Conservation (phyloP, 2,797 vertebrate species). For the Mormyrus proboscirostris region DNA sequence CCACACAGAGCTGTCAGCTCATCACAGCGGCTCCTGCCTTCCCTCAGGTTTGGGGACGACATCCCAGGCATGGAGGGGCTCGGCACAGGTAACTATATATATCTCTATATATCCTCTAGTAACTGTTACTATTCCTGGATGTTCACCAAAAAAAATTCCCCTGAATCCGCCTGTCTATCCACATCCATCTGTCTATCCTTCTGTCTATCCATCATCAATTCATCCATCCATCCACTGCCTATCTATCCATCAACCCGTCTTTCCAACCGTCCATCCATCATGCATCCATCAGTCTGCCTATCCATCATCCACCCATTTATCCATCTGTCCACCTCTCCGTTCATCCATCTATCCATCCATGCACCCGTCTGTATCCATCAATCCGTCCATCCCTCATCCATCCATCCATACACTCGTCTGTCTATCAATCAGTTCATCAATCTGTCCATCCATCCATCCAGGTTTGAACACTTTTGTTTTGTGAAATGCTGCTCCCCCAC, state of each 20-base stretch:
- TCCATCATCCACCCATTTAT: not conserved
- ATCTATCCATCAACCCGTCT: not conserved
- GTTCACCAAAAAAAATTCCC: not conserved
- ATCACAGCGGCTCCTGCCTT: conserved; percentile 5
- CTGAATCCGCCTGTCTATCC: not conserved
- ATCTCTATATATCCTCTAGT: not conserved
- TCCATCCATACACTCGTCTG: not conserved
- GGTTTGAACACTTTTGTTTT: not conserved
- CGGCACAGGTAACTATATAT: conserved; percentile 57
- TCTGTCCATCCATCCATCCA: not conserved
- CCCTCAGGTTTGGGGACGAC: conserved; percentile 84
- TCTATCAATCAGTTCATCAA: no score
- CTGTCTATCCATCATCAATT: not conserved
- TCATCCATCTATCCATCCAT: not conserved
- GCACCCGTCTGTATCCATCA: not conserved
- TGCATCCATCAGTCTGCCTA: not conserved
- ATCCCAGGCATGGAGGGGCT: conserved; percentile 97
- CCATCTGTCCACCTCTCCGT: not conserved
- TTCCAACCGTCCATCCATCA: not conserved
- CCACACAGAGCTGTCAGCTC: not conserved
- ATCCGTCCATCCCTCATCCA: not conserved
- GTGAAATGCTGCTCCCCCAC: not conserved
- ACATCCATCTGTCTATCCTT: not conserved
- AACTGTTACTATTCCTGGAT: not conserved
- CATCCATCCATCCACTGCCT: not conserved